Evolutionary conservation across 2,888 invertebrate species (phyloP).

Genomic region (Athrips mouffetella): DNA sequence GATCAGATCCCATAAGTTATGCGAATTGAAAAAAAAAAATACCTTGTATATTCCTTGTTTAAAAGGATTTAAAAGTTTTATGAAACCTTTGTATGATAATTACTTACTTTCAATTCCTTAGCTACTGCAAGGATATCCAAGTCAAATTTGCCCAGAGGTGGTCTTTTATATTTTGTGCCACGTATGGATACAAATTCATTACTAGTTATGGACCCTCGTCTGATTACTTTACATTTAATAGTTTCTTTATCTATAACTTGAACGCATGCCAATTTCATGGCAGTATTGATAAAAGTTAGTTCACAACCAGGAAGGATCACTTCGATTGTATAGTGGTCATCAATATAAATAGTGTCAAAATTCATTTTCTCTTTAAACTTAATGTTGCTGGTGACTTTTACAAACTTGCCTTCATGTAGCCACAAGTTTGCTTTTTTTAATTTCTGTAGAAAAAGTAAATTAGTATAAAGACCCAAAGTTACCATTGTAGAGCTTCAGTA

Average conservation of each 20-base stretch:
- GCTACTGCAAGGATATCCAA: slow-evolving; percentile 32
- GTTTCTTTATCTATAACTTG: neutral
- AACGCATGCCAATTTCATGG: neutral
- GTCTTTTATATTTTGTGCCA: neutral
- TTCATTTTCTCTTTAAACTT: neutral
- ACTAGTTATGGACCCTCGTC: neutral
- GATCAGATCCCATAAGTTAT: too few species aligned
- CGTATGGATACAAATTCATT: neutral
- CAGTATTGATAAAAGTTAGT: neutral
- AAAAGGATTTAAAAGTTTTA: too few species aligned
- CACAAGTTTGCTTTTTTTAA: neutral
- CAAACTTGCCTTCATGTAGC: neutral
- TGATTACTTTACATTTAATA: neutral
- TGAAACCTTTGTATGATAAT: neutral
- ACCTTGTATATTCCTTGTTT: too few species aligned
- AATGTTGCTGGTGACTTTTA: slow-evolving; percentile 32
- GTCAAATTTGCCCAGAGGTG: slow-evolving; percentile 26
- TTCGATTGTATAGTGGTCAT: neutral
- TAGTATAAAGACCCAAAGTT: too few species aligned
- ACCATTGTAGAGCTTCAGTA: too few species aligned
- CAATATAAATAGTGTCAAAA: neutral
- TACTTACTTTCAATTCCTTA: neutral
- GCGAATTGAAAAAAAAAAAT: too few species aligned
- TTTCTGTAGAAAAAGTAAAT: neutral
- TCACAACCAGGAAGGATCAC: neutral